Percentiles rank a stretch among this genome's conserved stretches.
Evolutionary conservation across 2,797 vertebrate species (phyloP).

Genomic region (Melanotaenia maccullochi): DNA sequence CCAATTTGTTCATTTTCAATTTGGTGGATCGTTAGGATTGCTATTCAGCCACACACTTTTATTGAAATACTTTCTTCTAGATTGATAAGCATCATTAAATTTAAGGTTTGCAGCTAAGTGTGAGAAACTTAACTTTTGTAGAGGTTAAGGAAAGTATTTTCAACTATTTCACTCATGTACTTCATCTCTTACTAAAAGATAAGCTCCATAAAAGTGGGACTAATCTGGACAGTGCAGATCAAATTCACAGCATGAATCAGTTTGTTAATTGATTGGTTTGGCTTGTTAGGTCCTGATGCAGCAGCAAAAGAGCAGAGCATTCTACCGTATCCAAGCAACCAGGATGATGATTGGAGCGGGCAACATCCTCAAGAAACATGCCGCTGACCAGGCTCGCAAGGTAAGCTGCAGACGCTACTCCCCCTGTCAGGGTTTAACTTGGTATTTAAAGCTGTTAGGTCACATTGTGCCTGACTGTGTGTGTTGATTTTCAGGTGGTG

Average conservation of each 20-base stretch:
- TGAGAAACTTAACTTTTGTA: background rate
- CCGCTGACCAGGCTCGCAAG: conserved; percentile 88
- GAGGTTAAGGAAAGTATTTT: background rate
- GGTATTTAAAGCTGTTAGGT: background rate
- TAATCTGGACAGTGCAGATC: background rate
- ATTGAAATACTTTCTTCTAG: conserved; percentile 20
- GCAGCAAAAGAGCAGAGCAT: conserved; percentile 89
- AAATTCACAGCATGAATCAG: background rate
- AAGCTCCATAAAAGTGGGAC: background rate
- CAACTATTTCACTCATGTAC: background rate
- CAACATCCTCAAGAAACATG: conserved; percentile 89
- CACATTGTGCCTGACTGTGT: background rate
- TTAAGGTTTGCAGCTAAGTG: conserved; percentile 6
- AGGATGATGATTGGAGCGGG: conserved; percentile 91
- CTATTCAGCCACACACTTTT: conserved; percentile 11
- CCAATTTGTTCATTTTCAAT: conserved; percentile 45
- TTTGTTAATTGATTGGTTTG: conserved; percentile 13
- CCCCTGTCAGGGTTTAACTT: no score
- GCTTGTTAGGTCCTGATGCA: conserved; percentile 82
- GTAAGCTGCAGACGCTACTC: conserved; percentile 23
- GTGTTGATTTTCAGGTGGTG: conserved; percentile 71
- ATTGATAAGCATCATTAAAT: conserved; percentile 41
- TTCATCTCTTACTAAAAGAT: background rate
- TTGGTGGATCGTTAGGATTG: conserved; percentile 24
- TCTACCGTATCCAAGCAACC: conserved; percentile 90